Evolutionary conservation across 2,888 invertebrate genomes (phyloP), one percentile per base, ranked within the genome.

Genomic region (Branchellion lobata): DNA sequence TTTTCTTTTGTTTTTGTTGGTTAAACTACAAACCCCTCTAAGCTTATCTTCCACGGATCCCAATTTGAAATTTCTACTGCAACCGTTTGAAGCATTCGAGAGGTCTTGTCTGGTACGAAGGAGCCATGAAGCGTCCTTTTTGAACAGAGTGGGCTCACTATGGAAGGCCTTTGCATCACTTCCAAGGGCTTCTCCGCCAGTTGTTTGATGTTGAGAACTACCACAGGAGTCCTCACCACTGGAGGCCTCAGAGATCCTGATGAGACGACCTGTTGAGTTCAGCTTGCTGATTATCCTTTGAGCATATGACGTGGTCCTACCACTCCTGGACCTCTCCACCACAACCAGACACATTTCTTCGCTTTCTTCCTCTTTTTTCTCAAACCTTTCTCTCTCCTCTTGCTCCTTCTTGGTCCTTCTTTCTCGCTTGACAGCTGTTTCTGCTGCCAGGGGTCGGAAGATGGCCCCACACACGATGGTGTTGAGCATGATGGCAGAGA

Each of bases 381-480:
- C 36, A 11, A 11, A 1, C 21, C n/a, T 36, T 11, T 11, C 24
- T 21, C 29, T 65, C 5, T 65, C 21, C 24, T 21, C 21, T 3
- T 8, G 5, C 8, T 65, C 24, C 8, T 11, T 11, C 2, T 21
- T 40, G n/a, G 14, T 36, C 24, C 21, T 2, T 2, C 27, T 40
- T 0, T 53, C 27, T 21, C 24, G 14, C 36, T 31, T 65, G 36
- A 57, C 57, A 34, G 27, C 65, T 33, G 33, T 36, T 36, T 77
- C 77, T 0, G 85, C 84, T 78, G 84, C 82, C 34, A 87, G 82
- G 14, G 87, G 87, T 77, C 86, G 76, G 73, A 86, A 84, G 21
- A 87, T 82, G 34, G 85, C 83, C 3, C 86, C 86, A 84, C 85
- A 86, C 5, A 86, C 85, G 24, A 85, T 82, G 3, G 86, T 82